These are phyloP conservation scores for Danaus plexippus DNA, from an alignment of 1,140 invertebrate genomes.

Conservation along the genomic window DNA sequence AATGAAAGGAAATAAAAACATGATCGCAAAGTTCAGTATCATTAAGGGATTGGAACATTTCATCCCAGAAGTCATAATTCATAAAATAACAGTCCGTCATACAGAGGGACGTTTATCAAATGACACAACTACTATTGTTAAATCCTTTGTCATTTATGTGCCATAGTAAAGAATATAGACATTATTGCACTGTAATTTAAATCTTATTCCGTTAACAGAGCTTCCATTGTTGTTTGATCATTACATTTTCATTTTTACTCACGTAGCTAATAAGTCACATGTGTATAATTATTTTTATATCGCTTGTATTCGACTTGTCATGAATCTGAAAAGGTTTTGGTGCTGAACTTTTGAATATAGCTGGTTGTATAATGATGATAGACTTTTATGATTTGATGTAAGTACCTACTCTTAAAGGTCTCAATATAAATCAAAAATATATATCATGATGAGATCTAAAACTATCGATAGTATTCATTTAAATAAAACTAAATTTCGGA, in stretches of 20 bases:
- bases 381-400: too few relatives aligned
- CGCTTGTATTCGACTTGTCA: conserved; percentile 32
- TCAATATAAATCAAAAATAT: too few relatives aligned
- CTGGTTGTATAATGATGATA: not conserved
- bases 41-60: conserved; percentile 18
- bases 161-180: conserved; percentile 12
- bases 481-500: too few relatives aligned
- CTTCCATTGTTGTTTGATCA: conserved; percentile 7
- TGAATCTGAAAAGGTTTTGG: too few relatives aligned
- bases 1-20: too few relatives aligned
- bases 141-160: conserved; percentile 53
- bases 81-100: conserved; percentile 65
- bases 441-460: too few relatives aligned
- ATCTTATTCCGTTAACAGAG: conserved; percentile 7
- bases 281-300: conserved; percentile 69
- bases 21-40: conserved; percentile 3
- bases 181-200: conserved; percentile 8
- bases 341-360: too few relatives aligned
- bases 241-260: conserved; percentile 1
- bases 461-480: too few relatives aligned
- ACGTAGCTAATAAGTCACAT: conserved; percentile 64
- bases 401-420: too few relatives aligned
- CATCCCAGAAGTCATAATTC: conserved; percentile 42
- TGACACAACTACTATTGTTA: conserved; percentile 64
- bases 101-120: conserved; percentile 68